Evolutionary conservation across 1,140 invertebrate genomes (phyloP), one percentile per base, ranked within the genome.

Genomic region (Neodiprion lecontei): DNA sequence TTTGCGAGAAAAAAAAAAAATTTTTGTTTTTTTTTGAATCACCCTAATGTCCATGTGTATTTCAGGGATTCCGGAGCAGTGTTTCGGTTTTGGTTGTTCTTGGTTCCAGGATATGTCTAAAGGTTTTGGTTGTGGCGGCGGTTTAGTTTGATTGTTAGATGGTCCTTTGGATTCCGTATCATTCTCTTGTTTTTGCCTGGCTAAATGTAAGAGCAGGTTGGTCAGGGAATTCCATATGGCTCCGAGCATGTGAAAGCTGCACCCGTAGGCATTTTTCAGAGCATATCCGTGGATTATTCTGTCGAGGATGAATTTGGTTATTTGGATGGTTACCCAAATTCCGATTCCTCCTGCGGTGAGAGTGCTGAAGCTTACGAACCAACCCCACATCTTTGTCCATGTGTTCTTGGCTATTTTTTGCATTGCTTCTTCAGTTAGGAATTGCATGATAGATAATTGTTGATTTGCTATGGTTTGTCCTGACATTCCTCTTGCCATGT

Each of bases 161-260:
- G 28, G 28, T 28, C 1, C 28, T 28, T 4, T 4, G 28, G 28
- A 4, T 1, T 28, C 4, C 4, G 28, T 28, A 4, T 28, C 4
- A 4, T 28, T 4, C 28, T 28, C 4, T 65, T 65, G 61, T 2
- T 17, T 69, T 69, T 12, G 67, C 17, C 67, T 23, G 11, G 21
- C 40, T 47, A 75, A 40, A 14, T 75, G 67, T 2, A 75, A 17
- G 21, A 75, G 48, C 28, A 76, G 70, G 40, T 70, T 9, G 21
- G 72, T 74, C 12, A 74, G 23, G 14, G 75, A 76, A 70, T 73
- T 68, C 67, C 67, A 73, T 61, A 76, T 61, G 10, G 75, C 67
- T 9, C 67, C 72, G n/a, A 76, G 40, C 2, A 76, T n/a, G 69
- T 70, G 17, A n/a, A 74, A n/a, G 47, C 69, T 74, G 72, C 75